Evolutionary conservation across 2,113 vertebrate species (phyloP).

Genomic region (Rana temporaria): DNA sequence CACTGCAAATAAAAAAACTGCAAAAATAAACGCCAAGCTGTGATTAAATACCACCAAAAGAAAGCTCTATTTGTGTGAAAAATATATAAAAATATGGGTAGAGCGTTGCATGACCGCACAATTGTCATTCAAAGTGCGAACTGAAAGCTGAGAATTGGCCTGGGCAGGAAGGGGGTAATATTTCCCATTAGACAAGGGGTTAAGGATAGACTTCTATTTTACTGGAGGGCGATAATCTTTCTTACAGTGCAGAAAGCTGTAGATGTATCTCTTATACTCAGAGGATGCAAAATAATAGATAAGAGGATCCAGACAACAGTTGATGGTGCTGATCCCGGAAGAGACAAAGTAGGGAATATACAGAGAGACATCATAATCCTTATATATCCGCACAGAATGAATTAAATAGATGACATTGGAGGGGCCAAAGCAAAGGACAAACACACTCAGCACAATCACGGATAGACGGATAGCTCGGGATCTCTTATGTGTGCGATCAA

Average conservation of each 20-base stretch:
- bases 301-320: slow-evolving; percentile 90
- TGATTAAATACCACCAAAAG: too few relatives aligned
- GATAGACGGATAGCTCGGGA: slow-evolving; percentile 84
- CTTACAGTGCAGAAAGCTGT: slow-evolving; percentile 68
- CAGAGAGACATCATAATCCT: slow-evolving; percentile 66
- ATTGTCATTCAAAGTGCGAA: too few relatives aligned
- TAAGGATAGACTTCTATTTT: too few relatives aligned
- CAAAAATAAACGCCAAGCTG: too few relatives aligned
- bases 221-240: too few relatives aligned
- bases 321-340: slow-evolving; percentile 86
- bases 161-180: too few relatives aligned
- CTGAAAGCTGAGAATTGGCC: too few relatives aligned
- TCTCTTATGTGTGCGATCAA: slow-evolving; percentile 79
- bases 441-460: slow-evolving; percentile 82
- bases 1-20: too few relatives aligned
- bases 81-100: too few relatives aligned
- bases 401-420: slow-evolving; percentile 88
- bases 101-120: too few relatives aligned
- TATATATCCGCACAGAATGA: slow-evolving; percentile 76
- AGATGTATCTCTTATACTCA: slow-evolving; percentile 85
- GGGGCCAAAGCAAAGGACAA: slow-evolving; percentile 89
- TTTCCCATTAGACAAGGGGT: too few relatives aligned
- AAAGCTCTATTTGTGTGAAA: too few relatives aligned
- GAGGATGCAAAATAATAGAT: slow-evolving; percentile 95
- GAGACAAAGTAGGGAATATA: slow-evolving; percentile 88